Evolutionary conservation across 2,113 vertebrate genomes (phyloP), one percentile per base, ranked within the genome.

Genomic region (Furnarius figulus): DNA sequence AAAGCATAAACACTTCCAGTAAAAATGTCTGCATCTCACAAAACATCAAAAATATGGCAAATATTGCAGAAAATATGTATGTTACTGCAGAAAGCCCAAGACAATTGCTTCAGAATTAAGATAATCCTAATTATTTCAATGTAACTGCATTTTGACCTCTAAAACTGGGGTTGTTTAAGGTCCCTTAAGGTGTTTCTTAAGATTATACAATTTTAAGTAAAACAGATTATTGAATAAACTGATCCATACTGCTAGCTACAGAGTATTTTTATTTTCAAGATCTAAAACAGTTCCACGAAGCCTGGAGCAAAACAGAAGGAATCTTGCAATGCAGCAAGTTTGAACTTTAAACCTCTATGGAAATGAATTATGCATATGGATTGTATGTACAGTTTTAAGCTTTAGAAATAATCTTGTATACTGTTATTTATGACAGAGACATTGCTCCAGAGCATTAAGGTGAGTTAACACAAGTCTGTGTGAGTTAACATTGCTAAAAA

Each of bases 351-450:
- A 85, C 25, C 52, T 49, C 81, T 37, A 6, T 40, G 71, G 85
- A 87, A 90, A 97, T 93, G 39, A 91, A 91, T 93, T 82, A 87
- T 91, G 53, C 24, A 73, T 90, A 65, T 49, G 31, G 35, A 76
- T 79, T 79, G 13, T 40, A 93, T n/a, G n/a, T 27, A 72, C n/a
- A 79, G 10, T 79, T 79, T 65, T 49, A 85, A 79, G 27, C 13
- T 87, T 95, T 55, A 79, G 58, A 91, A 96, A 85, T 78, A 68
- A 72, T 76, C 21, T 78, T 47, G 8, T 75, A 33, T 79, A 33
- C 19, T 30, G 14, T 10, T 61, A 27, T 52, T 77, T 89, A 56
- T 42, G 46, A 87, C 28, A 63, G 3, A 87, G 37, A 47, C 0
- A 0, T 21, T 87, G 42, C 10, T 87, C 14, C 37, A 46, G 35